phyloP scores from a whole-genome alignment of 2,113 vertebrate species.

The Alligator mississippiensis region DNA sequence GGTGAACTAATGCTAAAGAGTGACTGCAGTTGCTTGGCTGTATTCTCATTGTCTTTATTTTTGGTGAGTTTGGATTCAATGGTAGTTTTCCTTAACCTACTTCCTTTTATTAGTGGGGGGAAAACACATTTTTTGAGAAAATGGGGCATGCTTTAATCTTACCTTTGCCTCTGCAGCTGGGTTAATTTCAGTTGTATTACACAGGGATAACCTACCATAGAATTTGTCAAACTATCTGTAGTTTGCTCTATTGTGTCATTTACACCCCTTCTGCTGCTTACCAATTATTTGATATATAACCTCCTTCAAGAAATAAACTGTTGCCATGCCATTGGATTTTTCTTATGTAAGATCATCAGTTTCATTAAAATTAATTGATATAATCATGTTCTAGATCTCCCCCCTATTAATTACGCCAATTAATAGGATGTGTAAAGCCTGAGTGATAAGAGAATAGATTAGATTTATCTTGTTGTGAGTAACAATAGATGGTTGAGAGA shows the following conservation, averaged over 20 bases:
- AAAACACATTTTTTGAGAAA: not conserved
- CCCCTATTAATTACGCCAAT: not conserved
- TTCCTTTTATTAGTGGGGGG: not conserved
- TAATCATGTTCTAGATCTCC: not conserved
- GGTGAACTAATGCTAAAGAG: not conserved
- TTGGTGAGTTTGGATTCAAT: not conserved
- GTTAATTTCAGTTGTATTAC: not conserved
- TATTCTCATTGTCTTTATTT: not conserved
- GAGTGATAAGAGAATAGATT: not conserved
- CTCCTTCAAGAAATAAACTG: not conserved
- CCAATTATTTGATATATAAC: not conserved
- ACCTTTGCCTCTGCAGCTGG: not conserved
- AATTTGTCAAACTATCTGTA: not conserved
- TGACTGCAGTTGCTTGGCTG: not conserved
- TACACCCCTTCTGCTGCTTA: not conserved
- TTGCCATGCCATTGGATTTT: not conserved
- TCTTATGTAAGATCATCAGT: not conserved
- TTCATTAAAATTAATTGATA: not conserved
- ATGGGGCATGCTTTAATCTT: not conserved
- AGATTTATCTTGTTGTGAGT: not conserved
- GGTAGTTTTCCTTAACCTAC: not conserved
- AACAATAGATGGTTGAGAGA: not conserved
- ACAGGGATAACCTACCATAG: not conserved
- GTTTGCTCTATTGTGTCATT: constrained; percentile 11
- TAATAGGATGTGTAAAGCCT: not conserved